phyloP scores from a whole-genome alignment of 2,113 vertebrate genomes.

The Melierax canorus region DNA sequence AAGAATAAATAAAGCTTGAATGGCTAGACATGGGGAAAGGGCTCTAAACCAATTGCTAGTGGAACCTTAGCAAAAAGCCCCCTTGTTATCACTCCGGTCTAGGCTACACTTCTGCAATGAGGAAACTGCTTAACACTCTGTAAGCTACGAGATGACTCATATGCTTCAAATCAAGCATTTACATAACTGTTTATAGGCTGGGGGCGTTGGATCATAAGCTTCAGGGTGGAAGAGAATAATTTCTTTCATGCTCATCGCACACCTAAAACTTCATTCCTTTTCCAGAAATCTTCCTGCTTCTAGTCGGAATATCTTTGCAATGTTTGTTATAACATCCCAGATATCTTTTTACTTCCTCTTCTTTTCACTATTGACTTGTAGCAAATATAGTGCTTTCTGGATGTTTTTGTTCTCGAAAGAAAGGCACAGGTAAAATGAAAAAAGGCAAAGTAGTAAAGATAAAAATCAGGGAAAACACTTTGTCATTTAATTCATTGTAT shows the following conservation, averaged over 20 bases:
- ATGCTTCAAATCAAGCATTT: slow-evolving; percentile 24
- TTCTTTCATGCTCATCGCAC: not conserved
- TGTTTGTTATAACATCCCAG: not conserved
- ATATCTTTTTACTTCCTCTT: not conserved
- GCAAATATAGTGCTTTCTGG: not conserved
- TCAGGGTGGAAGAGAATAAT: not conserved
- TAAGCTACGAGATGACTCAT: not conserved
- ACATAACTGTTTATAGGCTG: slow-evolving; percentile 24
- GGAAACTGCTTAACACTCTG: not conserved
- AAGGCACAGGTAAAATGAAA: not conserved
- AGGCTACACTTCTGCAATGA: not conserved
- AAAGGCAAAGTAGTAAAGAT: not conserved
- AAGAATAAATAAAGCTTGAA: slow-evolving; percentile 33
- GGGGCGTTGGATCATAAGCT: not conserved
- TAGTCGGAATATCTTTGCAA: not conserved
- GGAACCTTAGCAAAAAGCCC: not conserved
- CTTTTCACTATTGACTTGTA: not conserved
- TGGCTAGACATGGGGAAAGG: not conserved
- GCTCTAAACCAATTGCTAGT: not conserved
- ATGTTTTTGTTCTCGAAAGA: not conserved
- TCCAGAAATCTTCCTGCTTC: not conserved
- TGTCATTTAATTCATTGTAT: not conserved
- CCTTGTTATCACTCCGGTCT: not conserved
- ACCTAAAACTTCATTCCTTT: not conserved
- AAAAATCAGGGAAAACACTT: not conserved